Base-by-base conservation (phyloP, 2,888 invertebrate genomes). In the Polylopha cassiicola region DNA sequence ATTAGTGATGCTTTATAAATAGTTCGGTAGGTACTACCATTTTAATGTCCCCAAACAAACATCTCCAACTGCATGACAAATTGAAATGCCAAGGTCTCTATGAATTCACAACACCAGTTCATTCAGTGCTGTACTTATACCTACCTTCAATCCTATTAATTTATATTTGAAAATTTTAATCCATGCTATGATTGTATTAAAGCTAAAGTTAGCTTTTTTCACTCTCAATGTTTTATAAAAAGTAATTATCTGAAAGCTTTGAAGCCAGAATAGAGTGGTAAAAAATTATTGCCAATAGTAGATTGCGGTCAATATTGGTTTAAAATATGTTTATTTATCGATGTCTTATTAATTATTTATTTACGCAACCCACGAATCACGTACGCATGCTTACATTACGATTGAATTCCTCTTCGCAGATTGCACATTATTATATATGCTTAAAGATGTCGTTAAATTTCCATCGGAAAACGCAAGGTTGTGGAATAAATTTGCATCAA, bases 51-150 rank as follows among this genome's bases (percentile, higher is more conserved):
- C 47, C 30, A 44, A 45, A 31, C 27, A 24, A 43, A 41, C 39
- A 36, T 36, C 41, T 41, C 30, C 41, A 36, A 36, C 30, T 32
- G 39, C 39, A 44, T 54, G 53, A 54, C 54, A 37, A 53, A 56
- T 54, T 37, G 36, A 48, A 55, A 50, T 53, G 51, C 48, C 55
- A 55, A 53, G 53, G 50, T 39, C 47, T 17, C 20, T 39, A 16
- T 31, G 27, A 9, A 27, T 37, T 15, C 18, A 17, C 33, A 28
- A 14, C 18, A 21, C 13, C 5, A 18, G 8, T 23, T n/a, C 18
- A 38, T 18, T 22, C 15, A 22, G 31, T 26, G 28, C 28, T 28
- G 21, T 30, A 39, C 39, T 33, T 14, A 8, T 14, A 9, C 9
- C 4, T 7, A 2, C 13, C 24, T 20, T 13, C 21, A 14, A 20